phyloP scores from a whole-genome alignment of 2,888 invertebrate genomes.

The Sturmia bella region DNA sequence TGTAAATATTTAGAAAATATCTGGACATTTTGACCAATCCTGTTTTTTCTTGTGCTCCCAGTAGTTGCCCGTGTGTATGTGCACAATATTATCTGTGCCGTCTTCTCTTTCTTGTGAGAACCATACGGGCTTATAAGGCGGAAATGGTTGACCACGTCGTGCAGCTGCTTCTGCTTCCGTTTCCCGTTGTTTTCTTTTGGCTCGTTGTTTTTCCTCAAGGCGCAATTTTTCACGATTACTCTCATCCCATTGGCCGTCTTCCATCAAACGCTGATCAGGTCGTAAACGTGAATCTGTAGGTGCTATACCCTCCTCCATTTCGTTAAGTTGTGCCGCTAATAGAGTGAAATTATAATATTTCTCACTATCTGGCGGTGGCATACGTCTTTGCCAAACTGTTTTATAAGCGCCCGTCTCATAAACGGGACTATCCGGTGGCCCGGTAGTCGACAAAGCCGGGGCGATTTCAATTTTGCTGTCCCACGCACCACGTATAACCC shows the following conservation, averaged over 20 bases:
- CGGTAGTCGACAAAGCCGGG: conserved; percentile 89
- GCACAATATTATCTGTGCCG: conserved; percentile 85
- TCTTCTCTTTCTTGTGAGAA: conserved; percentile 92
- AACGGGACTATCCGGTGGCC: conserved; percentile 89
- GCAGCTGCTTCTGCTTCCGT: conserved; percentile 88
- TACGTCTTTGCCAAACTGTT: conserved; percentile 92
- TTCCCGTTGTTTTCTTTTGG: conserved; percentile 89
- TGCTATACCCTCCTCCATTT: conserved; percentile 94
- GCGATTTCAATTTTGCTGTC: conserved; percentile 97
- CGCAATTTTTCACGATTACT: conserved; percentile 93
- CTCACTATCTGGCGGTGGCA: conserved; percentile 87
- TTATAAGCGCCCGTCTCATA: conserved; percentile 95
- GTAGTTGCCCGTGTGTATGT: conserved; percentile 93
- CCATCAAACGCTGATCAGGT: conserved; percentile 99
- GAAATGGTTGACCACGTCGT: conserved; percentile 85
- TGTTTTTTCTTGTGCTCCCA: conserved; percentile 94
- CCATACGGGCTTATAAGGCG: conserved; percentile 92
- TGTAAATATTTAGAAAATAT: conserved; percentile 85
- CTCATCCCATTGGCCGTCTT: conserved; percentile 94
- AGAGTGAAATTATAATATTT: conserved; percentile 97
- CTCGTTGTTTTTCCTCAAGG: conserved; percentile 97
- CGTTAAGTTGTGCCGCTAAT: conserved; percentile 98
- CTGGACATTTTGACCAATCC: conserved; percentile 95
- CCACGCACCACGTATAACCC: conserved; percentile 94
- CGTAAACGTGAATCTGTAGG: conserved; percentile 96